Evolutionary conservation across 2,113 vertebrate genomes (phyloP), one percentile per base, ranked within the genome.

Genomic region (Callaeas wilsoni): DNA sequence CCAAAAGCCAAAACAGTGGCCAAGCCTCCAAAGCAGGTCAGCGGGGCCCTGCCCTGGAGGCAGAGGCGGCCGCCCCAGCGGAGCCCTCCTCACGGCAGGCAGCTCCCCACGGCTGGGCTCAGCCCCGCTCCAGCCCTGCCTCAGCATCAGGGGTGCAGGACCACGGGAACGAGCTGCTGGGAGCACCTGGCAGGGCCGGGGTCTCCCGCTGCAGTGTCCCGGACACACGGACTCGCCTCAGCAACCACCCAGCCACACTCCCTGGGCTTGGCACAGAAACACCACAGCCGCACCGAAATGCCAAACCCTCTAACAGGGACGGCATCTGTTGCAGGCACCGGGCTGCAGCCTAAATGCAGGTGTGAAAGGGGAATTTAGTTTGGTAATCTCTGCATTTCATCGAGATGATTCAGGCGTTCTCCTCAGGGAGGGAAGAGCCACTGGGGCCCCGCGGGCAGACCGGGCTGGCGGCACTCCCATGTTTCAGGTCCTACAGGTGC

Each of bases 381-480:
- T 2, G 29, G 12, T 6, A 9, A 70, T 37, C n/a, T 76, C 55
- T 8, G 0, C 16, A 12, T 65, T 46, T 53, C 68, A 87, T 62
- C n/a, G 17, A 3, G 60, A 5, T 41, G 78, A 57, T 12, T 62
- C 49, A n/a, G 67, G 70, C 7, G 0, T 5, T 69, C 10, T 42
- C 79, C 79, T 12, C 4, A 21, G n/a, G 4, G 7, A 57, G 33
- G 32, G 35, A 52, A 7, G 12, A 62, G 23, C 2, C 1, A 12
- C 44, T 10, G 32, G 25, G 9, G 60, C 50, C 49, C 65, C 0
- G 2, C 9, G 1, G 21, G 73, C 57, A 71, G n/a, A 16, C 2
- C 1, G 0, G 42, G 56, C 67, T 50, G 39, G 16, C 2, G 1
- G 16, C 26, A 2, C 50, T 60, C 33, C 12, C 13, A 0, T 1